Evolutionary conservation across 2,797 vertebrate species (phyloP).

Genomic region (Danio choprae): DNA sequence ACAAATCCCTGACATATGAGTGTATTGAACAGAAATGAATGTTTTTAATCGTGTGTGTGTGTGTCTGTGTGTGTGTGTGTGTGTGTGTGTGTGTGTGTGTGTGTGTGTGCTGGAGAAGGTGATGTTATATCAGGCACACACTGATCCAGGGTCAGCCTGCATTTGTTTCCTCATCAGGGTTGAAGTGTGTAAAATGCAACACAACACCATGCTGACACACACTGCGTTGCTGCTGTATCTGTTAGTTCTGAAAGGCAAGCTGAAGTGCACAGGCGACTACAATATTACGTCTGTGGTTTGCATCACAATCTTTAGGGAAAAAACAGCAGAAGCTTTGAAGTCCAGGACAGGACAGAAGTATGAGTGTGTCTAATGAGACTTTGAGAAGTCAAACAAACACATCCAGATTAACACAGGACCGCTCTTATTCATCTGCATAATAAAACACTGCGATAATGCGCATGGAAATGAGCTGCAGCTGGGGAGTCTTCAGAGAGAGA

Average conservation of each 20-base stretch:
- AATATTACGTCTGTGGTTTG: not conserved
- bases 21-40: slow-evolving; percentile 28
- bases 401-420: not conserved
- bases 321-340: not conserved
- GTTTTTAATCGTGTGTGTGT: too few species aligned
- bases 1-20: slow-evolving; percentile 15
- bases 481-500: slow-evolving; percentile 6
- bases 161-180: not conserved
- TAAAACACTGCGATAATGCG: slow-evolving; percentile 13
- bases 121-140: slow-evolving; percentile 47
- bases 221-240: not conserved
- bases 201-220: not conserved
- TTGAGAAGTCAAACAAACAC: not conserved
- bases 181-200: slow-evolving; percentile 11
- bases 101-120: slow-evolving; percentile 39
- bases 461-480: slow-evolving; percentile 21
- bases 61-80: too few species aligned
- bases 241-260: not conserved
- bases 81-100: too few species aligned
- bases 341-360: not conserved
- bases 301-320: not conserved
- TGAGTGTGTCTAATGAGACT: slow-evolving; percentile 23
- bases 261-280: not conserved
- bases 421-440: slow-evolving; percentile 11
- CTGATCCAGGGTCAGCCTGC: not conserved